Evolutionary conservation across 2,888 invertebrate species (phyloP).

Genomic region (Selenia dentaria): DNA sequence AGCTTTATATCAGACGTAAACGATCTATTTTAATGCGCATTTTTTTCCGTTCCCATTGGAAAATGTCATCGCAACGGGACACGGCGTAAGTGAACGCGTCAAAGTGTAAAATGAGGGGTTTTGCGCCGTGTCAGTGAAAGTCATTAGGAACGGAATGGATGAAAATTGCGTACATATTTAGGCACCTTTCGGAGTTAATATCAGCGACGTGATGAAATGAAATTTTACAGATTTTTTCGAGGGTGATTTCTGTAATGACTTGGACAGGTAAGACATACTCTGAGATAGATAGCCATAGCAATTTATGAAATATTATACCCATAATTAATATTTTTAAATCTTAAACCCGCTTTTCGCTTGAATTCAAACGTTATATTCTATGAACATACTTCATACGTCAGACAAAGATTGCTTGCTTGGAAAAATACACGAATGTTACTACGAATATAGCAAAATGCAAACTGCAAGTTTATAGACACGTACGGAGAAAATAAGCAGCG

Average conservation of each 20-base stretch:
- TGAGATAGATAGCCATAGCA: no score
- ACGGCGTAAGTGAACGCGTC: conserved; percentile 82
- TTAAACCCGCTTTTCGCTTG: no score
- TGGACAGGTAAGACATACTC: no score
- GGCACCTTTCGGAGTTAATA: conserved; percentile 73
- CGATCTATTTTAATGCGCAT: conserved; percentile 45
- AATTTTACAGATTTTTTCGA: conserved; percentile 58
- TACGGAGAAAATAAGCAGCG: conserved; percentile 70
- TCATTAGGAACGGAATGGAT: conserved; percentile 83
- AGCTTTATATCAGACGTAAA: conserved; percentile 54
- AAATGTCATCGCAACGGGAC: conserved; percentile 78
- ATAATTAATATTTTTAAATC: no score
- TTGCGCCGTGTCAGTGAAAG: conserved; percentile 82
- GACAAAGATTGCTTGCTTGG: not conserved
- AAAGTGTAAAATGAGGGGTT: conserved; percentile 85
- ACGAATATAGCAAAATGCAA: not conserved
- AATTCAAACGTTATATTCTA: not conserved
- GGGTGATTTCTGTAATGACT: conserved; percentile 22
- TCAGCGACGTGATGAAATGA: conserved; percentile 72
- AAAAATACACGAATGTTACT: not conserved
- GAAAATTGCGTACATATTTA: conserved; percentile 83
- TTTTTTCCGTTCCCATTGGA: conserved; percentile 65
- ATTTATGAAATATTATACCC: no score
- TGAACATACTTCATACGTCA: not conserved
- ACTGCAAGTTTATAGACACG: conserved; percentile 36